phyloP scores from a whole-genome alignment of 2,113 vertebrate genomes.

The Rhinolophus ferrumequinum region DNA sequence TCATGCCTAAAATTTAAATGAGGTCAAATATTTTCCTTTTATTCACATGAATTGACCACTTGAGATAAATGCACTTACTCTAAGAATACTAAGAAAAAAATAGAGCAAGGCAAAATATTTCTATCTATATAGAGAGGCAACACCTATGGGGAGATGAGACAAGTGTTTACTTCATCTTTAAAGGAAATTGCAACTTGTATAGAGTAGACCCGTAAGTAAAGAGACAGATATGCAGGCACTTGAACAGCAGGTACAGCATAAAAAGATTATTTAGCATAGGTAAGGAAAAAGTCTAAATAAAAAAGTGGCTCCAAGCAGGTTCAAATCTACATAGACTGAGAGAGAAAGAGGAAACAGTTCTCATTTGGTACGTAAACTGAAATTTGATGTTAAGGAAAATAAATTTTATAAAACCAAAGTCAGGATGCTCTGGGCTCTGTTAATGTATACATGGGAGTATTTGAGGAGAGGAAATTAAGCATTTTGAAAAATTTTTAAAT shows the following conservation, averaged over 20 bases:
- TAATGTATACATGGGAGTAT: neutral
- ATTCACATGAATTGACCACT: slow-evolving; percentile 16
- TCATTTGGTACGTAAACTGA: neutral
- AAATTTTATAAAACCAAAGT: neutral
- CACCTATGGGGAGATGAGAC: neutral
- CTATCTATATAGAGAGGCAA: neutral
- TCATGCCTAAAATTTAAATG: slow-evolving; percentile 1
- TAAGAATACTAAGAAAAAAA: neutral
- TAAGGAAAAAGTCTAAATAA: neutral
- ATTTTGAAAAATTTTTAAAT: neutral
- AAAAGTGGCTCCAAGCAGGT: neutral
- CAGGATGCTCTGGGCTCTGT: neutral
- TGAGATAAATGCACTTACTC: neutral
- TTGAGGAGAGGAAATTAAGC: neutral
- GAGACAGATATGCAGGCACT: neutral
- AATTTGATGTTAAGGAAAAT: neutral
- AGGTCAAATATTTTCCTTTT: neutral
- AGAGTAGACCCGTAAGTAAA: neutral
- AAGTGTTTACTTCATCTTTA: neutral
- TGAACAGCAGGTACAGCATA: neutral
- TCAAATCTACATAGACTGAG: neutral
- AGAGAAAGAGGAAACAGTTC: neutral
- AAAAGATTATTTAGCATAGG: neutral
- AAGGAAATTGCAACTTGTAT: neutral
- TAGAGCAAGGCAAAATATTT: neutral